phyloP scores from a whole-genome alignment of 2,888 invertebrate species.

The Cataglyphis rosenhaueri region DNA sequence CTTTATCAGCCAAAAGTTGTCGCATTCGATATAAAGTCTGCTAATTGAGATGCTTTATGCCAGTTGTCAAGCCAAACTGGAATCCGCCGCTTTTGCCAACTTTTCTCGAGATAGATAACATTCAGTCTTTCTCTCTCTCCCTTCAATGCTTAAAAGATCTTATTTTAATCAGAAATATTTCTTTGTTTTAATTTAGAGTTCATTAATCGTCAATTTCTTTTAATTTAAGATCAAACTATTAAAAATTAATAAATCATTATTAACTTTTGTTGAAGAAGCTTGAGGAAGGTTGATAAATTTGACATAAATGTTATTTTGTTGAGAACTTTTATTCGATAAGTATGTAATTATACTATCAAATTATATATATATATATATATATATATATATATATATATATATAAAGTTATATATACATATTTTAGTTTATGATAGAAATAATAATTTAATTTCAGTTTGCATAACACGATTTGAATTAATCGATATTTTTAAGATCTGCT shows the following conservation, averaged over 20 bases:
- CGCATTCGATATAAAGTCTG: background rate
- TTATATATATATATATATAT: background rate
- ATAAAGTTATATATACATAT: constrained; percentile 27
- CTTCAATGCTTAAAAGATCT: background rate
- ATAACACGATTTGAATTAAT: constrained; percentile 11
- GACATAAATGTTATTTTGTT: constrained; percentile 26
- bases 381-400: background rate
- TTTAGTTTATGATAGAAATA: constrained; percentile 18
- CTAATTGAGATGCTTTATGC: constrained; percentile 13
- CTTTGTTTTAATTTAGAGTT: constrained; percentile 31
- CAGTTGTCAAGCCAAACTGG: background rate
- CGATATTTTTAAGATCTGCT: constrained; percentile 32
- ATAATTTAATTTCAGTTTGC: constrained; percentile 21
- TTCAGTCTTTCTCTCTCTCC: background rate
- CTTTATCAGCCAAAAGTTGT: constrained; percentile 15
- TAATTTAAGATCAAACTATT: background rate
- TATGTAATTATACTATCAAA: constrained; percentile 15
- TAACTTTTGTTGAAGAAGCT: constrained; percentile 7
- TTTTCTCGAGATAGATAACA: constrained; percentile 25
- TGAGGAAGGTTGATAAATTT: constrained; percentile 18
- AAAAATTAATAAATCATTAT: background rate
- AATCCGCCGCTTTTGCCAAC: constrained; percentile 23
- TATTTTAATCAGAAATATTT: background rate
- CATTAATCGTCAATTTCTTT: background rate
- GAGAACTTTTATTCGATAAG: constrained; percentile 23